These are phyloP conservation scores for Ladona fulva DNA, from an alignment of 1,140 invertebrate species.

Conservation along the genomic window DNA sequence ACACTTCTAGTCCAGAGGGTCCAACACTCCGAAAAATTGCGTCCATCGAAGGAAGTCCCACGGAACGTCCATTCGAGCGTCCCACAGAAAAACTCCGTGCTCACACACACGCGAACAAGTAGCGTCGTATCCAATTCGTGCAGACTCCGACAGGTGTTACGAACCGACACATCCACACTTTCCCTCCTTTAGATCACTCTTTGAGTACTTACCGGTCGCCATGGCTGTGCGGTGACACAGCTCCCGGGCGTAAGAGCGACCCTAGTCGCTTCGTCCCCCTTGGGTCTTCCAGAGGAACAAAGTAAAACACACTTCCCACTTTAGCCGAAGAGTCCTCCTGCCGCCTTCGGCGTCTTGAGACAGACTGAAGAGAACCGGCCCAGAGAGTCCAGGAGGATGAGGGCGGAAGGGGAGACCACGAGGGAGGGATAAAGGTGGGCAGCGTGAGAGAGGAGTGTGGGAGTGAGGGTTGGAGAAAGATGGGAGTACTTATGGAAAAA, in stretches of 20 bases:
- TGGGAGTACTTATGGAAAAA: neutral
- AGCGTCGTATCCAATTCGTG: too few relatives aligned
- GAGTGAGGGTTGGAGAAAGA: neutral
- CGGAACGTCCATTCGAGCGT: too few relatives aligned
- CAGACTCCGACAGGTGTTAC: too few relatives aligned
- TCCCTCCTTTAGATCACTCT: too few relatives aligned
- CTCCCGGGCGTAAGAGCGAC: neutral
- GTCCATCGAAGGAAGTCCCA: too few relatives aligned
- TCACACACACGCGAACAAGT: too few relatives aligned
- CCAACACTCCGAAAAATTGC: too few relatives aligned
- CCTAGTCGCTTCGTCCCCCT: neutral
- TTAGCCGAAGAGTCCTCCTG: neutral
- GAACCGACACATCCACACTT: too few relatives aligned
- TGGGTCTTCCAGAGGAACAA: neutral
- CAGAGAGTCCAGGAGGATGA: neutral
- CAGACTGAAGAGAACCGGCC: neutral
- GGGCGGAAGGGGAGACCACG: neutral
- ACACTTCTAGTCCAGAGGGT: too few relatives aligned
- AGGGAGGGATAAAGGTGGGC: neutral
- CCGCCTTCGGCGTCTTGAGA: neutral
- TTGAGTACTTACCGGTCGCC: neutral
- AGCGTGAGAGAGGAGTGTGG: neutral
- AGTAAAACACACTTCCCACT: neutral
- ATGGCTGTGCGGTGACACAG: slow-evolving; percentile 1
- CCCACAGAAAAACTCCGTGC: too few relatives aligned